phyloP scores from a whole-genome alignment of 2,113 vertebrate genomes.

The Brachyistius frenatus region DNA sequence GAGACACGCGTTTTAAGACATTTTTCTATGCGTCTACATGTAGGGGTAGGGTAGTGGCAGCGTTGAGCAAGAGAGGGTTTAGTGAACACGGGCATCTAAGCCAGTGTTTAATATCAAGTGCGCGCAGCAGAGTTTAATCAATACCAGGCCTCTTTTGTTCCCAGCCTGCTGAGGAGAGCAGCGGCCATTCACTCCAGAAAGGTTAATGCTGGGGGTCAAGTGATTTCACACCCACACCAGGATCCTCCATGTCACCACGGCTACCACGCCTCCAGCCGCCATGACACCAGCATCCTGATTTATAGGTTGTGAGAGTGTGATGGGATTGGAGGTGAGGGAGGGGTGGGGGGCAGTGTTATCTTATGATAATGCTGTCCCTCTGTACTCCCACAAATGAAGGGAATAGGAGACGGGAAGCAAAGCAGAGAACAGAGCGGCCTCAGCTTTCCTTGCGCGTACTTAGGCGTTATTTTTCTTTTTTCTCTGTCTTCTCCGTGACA shows the following conservation, averaged over 20 bases:
- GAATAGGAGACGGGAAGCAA: conserved; percentile 55
- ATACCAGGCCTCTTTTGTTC: conserved; percentile 96
- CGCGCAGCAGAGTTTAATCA: conserved; percentile 96
- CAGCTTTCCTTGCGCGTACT: conserved; percentile 48
- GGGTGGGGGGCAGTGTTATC: conserved; percentile 89
- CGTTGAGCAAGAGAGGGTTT: conserved; percentile 34
- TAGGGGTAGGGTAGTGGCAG: conserved; percentile 24
- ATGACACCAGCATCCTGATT: conserved; percentile 98
- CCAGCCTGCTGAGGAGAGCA: conserved; percentile 89
- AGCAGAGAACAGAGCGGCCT: conserved; percentile 52
- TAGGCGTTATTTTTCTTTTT: conserved; percentile 49
- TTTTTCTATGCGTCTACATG: conserved; percentile 1
- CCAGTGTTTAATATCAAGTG: conserved; percentile 97
- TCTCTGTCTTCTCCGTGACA: conserved; percentile 49
- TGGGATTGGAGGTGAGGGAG: conserved; percentile 68
- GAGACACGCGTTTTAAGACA: conserved; percentile 7
- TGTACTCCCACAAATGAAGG: conserved; percentile 75
- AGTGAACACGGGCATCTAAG: conserved; percentile 84
- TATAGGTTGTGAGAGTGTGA: conserved; percentile 89
- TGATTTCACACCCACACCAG: conserved; percentile 98
- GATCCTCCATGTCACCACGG: conserved; percentile 90
- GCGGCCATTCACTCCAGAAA: conserved; percentile 94
- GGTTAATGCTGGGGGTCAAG: conserved; percentile 99
- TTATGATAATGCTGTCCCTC: conserved; percentile 92
- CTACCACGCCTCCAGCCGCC: conserved; percentile 93